These are phyloP conservation scores for Athetis lepigone DNA, from an alignment of 2,888 invertebrate species.

Conservation along the genomic window DNA sequence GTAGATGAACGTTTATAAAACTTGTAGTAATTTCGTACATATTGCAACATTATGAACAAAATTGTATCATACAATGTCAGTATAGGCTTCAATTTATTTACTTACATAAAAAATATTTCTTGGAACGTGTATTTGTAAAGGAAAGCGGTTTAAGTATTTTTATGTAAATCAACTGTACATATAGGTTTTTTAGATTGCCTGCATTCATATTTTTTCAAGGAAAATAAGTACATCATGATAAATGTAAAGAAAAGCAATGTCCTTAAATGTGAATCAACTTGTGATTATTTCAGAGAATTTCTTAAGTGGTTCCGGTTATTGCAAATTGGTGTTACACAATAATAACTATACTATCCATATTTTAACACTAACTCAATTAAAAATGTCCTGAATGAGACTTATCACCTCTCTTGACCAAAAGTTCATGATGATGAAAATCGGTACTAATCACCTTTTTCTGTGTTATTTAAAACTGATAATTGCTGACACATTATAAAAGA, in stretches of 20 bases:
- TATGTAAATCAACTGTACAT: neutral
- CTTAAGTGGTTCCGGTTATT: neutral
- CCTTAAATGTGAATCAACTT: neutral
- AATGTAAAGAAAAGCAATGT: neutral
- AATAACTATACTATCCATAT: no score
- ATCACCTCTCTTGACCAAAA: no score
- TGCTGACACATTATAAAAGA: no score
- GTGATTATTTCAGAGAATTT: neutral
- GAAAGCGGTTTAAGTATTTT: neutral
- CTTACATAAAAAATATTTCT: neutral
- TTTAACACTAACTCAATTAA: no score
- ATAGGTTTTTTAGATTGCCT: neutral
- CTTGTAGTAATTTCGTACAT: no score
- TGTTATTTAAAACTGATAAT: no score
- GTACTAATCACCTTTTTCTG: no score
- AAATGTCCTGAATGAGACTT: no score
- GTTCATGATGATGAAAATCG: no score
- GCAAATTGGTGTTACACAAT: no score
- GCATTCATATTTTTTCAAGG: neutral
- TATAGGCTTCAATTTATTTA: conserved; percentile 1
- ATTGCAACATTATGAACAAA: neutral
- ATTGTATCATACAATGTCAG: neutral
- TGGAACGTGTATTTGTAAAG: neutral
- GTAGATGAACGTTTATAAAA: neutral
- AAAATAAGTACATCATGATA: neutral